Evolutionary conservation across 2,888 invertebrate species (phyloP), one percentile per base, ranked within the genome.

Genomic region (Chymomyza amoena): DNA sequence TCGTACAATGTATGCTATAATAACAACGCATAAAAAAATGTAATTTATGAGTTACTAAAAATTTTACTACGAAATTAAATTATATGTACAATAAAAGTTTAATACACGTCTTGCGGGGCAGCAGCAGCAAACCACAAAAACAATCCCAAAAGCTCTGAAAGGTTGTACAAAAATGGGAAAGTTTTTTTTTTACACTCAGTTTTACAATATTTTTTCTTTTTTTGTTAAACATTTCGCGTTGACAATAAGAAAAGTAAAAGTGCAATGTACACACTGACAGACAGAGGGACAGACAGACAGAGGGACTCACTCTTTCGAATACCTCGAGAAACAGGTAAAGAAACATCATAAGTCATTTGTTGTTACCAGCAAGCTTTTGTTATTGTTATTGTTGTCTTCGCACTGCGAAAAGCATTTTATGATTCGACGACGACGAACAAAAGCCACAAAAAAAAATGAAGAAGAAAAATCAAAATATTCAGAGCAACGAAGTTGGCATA

Each of bases 21-120:
- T 61, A 61, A 64, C 18, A 70, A 72, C 59, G 65, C 28, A 67
- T n/a, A 65, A 68, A 66, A 65, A 73, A 78, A 78, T 72, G 13
- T 73, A 72, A 69, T 66, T 66, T 70, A 72, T 71, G 80, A 81
- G 82, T 84, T 81, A 73, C 78, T 81, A 84, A 71, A 75, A 78
- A 84, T 78, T 84, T 84, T 80, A 80, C 80, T 77, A 76, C 59
- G 68, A 65, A 54, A 51, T 68, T 18, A 54, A 20, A 39, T 36
- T 16, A 61, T 36, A n/a, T 61, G 6, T 36, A 61, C 6, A 28
- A 16, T 0, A 18, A 57, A 59, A 54, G 20, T 50, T 50, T 54
- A 16, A 54, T 20, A 54, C 39, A 18, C 54, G 9, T 18, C 54
- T 32, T 32, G 32, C 32, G 9, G 7, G 9, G 32, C 15, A 65